These are phyloP conservation scores for Teinopalpus imperialis DNA, from an alignment of 2,888 invertebrate species.

Conservation along the genomic window DNA sequence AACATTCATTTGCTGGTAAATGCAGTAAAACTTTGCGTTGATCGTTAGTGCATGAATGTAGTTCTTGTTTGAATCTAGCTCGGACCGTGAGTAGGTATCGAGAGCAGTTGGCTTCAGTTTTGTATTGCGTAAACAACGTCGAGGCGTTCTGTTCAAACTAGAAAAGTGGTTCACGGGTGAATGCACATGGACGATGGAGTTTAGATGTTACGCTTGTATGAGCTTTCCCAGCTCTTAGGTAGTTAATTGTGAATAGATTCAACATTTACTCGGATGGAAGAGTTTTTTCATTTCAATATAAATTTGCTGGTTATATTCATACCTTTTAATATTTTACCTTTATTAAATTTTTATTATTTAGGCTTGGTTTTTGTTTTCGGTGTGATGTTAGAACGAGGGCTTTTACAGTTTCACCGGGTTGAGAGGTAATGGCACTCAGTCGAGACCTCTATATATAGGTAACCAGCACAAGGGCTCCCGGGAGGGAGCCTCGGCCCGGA, in stretches of 20 bases:
- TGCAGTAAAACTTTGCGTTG: slow-evolving; percentile 7
- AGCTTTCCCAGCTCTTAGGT: slow-evolving; percentile 9
- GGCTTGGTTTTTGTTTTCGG: no score
- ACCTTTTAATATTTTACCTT: background rate
- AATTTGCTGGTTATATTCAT: no score
- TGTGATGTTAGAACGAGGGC: no score
- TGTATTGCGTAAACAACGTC: slow-evolving; percentile 16
- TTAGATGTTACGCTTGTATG: slow-evolving; percentile 20
- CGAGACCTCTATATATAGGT: no score
- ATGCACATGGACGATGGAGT: slow-evolving; percentile 8
- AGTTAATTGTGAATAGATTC: slow-evolving; percentile 15
- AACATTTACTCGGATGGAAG: slow-evolving; percentile 12
- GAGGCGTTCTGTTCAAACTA: slow-evolving; percentile 15
- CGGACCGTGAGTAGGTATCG: slow-evolving; percentile 20
- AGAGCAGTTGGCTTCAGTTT: slow-evolving; percentile 17
- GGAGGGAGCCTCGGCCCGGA: no score
- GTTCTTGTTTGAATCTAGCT: slow-evolving; percentile 14
- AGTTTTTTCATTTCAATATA: background rate
- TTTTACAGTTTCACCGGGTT: no score
- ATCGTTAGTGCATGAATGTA: slow-evolving; percentile 15
- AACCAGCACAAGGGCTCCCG: no score
- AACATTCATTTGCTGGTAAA: slow-evolving; percentile 11
- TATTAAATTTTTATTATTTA: no score
- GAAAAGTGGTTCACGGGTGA: slow-evolving; percentile 22
- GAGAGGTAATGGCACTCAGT: no score